A percentile compares a stretch with the other conserved stretches of the same genome.
Evolutionary conservation across 1,140 invertebrate genomes (phyloP).

Genomic region (Brachionus manjavacas): DNA sequence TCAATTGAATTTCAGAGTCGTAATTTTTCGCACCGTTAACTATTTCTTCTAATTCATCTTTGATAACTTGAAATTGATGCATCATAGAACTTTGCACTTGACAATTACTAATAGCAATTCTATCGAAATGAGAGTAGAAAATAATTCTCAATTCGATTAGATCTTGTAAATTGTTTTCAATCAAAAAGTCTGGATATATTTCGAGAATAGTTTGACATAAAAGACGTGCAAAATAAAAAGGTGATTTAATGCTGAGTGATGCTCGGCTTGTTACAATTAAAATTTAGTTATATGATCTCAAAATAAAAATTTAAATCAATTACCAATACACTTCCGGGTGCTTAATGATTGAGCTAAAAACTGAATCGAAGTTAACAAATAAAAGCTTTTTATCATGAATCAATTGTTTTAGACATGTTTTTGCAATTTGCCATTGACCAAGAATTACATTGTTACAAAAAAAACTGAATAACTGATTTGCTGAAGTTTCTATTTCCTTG

Average conservation of each 20-base stretch:
- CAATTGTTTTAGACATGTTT: slow-evolving; percentile 47
- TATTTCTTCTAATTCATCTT: background rate
- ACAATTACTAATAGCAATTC: background rate
- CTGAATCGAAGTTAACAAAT: background rate
- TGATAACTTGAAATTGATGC: background rate
- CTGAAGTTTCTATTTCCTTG: slow-evolving; percentile 45
- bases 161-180: background rate
- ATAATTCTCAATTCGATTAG: background rate
- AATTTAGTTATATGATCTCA: background rate
- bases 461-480: slow-evolving; percentile 47
- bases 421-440: slow-evolving; percentile 55
- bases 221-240: background rate
- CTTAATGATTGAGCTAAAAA: background rate
- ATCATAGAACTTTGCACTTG: background rate
- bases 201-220: background rate
- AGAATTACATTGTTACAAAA: slow-evolving; percentile 54
- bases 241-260: background rate
- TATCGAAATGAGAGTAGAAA: background rate
- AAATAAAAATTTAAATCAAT: background rate
- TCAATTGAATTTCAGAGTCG: background rate
- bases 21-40: background rate
- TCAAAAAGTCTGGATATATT: background rate
- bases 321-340: background rate
- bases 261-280: background rate
- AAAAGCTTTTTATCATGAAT: background rate